A percentile compares a stretch with the other conserved stretches of the same genome.
These are phyloP conservation scores for Brachyistius frenatus DNA, from an alignment of 2,113 vertebrate species.

Conservation along the genomic window DNA sequence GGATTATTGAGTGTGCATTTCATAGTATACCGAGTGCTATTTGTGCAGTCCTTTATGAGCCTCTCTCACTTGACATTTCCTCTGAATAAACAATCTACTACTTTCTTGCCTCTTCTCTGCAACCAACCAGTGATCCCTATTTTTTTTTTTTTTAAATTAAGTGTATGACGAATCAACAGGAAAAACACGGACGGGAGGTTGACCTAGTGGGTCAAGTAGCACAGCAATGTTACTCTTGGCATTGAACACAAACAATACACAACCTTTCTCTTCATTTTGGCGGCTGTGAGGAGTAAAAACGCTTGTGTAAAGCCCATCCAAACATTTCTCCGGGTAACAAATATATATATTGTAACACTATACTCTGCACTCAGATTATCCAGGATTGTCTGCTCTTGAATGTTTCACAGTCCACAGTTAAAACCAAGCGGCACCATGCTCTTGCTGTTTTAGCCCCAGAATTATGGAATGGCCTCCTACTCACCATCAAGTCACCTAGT, in stretches of 20 bases:
- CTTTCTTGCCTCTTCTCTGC: not conserved
- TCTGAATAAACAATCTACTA: constrained; percentile 23
- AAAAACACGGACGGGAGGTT: constrained; percentile 8
- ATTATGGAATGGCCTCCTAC: too few species aligned
- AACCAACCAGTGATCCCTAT: constrained; percentile 26
- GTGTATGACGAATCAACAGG: not conserved
- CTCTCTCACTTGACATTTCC: constrained; percentile 46
- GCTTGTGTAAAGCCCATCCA: not conserved
- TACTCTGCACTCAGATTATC: too few species aligned
- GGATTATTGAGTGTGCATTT: not conserved
- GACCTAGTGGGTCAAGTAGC: constrained; percentile 40
- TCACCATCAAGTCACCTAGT: too few species aligned
- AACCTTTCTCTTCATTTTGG: not conserved
- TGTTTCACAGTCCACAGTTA: too few species aligned
- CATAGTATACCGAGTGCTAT: not conserved
- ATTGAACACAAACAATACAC: not conserved
- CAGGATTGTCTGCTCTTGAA: too few species aligned
- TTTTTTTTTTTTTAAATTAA: constrained; percentile 29
- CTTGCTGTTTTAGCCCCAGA: too few species aligned
- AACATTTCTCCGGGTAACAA: constrained; percentile 2
- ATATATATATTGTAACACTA: too few species aligned
- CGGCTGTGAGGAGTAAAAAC: not conserved
- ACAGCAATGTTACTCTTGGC: not conserved
- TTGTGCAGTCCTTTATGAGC: constrained; percentile 6
- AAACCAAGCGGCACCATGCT: too few species aligned